These are phyloP conservation scores for Andricus curvator DNA, from an alignment of 2,888 invertebrate genomes.

Conservation along the genomic window DNA sequence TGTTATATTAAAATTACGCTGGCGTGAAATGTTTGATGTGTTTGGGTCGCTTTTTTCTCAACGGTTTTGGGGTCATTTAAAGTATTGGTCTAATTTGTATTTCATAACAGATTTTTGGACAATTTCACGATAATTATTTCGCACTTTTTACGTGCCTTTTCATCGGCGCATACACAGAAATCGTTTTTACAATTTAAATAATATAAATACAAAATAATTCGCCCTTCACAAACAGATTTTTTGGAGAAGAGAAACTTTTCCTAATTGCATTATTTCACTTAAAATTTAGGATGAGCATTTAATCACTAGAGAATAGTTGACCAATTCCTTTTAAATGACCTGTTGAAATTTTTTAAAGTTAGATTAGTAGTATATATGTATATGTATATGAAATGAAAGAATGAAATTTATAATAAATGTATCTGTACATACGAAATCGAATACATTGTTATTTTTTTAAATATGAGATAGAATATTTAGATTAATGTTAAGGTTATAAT, in stretches of 20 bases:
- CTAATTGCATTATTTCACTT: not conserved
- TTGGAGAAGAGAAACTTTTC: not conserved
- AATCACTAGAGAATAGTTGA: not conserved
- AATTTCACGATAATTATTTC: slow-evolving; percentile 2
- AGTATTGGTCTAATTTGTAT: not conserved
- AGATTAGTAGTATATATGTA: slow-evolving; percentile 7
- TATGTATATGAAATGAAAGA: slow-evolving; percentile 20
- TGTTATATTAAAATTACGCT: slow-evolving; percentile 13
- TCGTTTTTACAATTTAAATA: not conserved
- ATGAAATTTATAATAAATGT: slow-evolving; percentile 34
- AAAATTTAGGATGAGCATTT: not conserved
- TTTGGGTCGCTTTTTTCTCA: slow-evolving; percentile 2
- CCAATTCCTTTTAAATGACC: slow-evolving; percentile 18
- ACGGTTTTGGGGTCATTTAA: not conserved
- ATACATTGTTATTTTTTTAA: not conserved
- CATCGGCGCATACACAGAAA: slow-evolving; percentile 16
- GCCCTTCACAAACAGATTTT: not conserved
- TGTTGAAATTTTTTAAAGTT: not conserved
- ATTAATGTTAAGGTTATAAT: too few relatives aligned
- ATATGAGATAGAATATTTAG: not conserved
- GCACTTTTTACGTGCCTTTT: slow-evolving; percentile 37
- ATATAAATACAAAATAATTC: not conserved
- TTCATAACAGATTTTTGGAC: not conserved
- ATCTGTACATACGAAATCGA: slow-evolving; percentile 9
- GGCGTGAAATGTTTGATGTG: slow-evolving; percentile 11